Percentiles rank a stretch among this genome's conserved stretches.
Evolutionary conservation across 35 echinoderm and acorn worm genomes (phyloP).

Genomic region (Apostichopus californicus): DNA sequence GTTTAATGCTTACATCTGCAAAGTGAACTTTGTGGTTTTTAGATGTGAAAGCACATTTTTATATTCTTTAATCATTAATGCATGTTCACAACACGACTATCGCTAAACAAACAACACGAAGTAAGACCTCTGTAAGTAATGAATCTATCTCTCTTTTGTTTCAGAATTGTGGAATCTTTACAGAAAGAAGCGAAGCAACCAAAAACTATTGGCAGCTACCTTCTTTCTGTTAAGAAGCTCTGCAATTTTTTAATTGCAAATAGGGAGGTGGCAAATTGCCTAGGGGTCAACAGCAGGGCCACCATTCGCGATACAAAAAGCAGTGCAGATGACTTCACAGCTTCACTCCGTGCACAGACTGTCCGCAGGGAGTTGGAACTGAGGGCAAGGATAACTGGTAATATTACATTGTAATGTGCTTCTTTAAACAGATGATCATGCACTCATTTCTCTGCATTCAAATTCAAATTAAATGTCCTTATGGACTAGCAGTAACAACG

Average conservation of each 20-base stretch:
- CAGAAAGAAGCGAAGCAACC: neutral
- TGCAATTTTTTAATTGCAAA: neutral
- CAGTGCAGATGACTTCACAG: neutral
- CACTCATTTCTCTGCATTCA: too few relatives aligned
- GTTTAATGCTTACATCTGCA: neutral
- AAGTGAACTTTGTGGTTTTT: neutral
- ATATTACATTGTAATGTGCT: neutral
- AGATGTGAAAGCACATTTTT: neutral
- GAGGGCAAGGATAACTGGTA: neutral
- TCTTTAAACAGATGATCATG: neutral
- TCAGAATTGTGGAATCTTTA: neutral
- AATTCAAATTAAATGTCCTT: neutral
- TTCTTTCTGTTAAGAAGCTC: neutral
- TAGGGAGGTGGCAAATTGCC: neutral
- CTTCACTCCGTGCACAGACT: neutral
- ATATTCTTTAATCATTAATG: neutral
- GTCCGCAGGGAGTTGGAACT: conserved; percentile 18
- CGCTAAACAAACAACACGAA: neutral
- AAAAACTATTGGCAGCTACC: neutral
- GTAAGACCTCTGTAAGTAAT: neutral
- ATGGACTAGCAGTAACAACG: neutral
- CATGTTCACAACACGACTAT: neutral
- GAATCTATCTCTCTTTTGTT: neutral
- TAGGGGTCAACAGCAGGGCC: neutral
- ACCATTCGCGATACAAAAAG: neutral